These are phyloP conservation scores for Diadophis punctatus DNA, from an alignment of 2,113 vertebrate species.

Conservation along the genomic window DNA sequence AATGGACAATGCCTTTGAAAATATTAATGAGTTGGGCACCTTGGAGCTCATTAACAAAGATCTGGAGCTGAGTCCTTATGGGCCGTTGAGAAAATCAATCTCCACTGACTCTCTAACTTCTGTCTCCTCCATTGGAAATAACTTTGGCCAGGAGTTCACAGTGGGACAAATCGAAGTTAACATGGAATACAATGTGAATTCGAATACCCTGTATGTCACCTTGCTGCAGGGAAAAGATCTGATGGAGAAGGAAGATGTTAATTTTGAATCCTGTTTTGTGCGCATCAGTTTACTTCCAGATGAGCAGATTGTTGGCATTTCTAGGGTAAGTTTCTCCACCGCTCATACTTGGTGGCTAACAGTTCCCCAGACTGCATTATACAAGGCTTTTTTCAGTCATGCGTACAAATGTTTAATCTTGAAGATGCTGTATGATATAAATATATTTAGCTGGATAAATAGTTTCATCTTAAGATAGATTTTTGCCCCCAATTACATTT, in stretches of 20 bases:
- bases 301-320: constrained; percentile 87
- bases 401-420: background rate
- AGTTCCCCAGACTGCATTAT: background rate
- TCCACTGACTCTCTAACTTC: constrained; percentile 93
- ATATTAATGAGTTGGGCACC: constrained; percentile 86
- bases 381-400: background rate
- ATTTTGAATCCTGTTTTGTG: constrained; percentile 92
- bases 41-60: constrained; percentile 93
- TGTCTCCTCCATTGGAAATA: constrained; percentile 93
- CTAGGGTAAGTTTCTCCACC: constrained; percentile 75
- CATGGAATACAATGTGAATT: constrained; percentile 77
- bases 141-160: constrained; percentile 91
- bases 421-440: background rate
- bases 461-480: background rate
- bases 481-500: background rate
- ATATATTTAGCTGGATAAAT: background rate
- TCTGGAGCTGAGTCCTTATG: constrained; percentile 74
- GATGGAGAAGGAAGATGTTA: constrained; percentile 87
- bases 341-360: background rate
- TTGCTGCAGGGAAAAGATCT: constrained; percentile 97
- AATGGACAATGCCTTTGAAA: constrained; percentile 81
- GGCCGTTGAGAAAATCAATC: constrained; percentile 81
- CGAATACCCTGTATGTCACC: constrained; percentile 74
- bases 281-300: constrained; percentile 86
- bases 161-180: constrained; percentile 94